phyloP scores from a whole-genome alignment of 2,888 invertebrate species.

The Nasonovia ribisnigri region DNA sequence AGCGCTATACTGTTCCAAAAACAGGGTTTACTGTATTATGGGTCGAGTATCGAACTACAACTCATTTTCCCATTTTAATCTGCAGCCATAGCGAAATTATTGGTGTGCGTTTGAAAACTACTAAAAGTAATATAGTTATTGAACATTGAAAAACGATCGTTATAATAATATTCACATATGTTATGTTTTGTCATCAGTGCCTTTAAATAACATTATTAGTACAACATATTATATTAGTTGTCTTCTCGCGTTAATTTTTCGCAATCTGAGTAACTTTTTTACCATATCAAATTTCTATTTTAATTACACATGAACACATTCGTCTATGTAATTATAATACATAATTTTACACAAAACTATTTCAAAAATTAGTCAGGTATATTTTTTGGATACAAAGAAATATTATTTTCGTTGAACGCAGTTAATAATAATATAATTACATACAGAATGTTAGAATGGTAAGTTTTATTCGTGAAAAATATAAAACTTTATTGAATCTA shows the following conservation, averaged over 20 bases:
- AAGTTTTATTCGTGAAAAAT: neutral
- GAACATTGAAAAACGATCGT: neutral
- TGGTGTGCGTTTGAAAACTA: too few species aligned
- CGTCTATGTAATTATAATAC: neutral
- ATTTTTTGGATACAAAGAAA: neutral
- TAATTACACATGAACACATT: neutral
- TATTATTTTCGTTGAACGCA: neutral
- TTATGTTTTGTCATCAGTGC: neutral
- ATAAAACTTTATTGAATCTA: neutral
- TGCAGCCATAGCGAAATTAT: too few species aligned
- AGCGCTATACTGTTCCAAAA: too few species aligned
- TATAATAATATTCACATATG: neutral
- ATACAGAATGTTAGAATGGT: neutral
- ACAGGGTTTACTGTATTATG: too few species aligned
- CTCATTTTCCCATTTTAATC: too few species aligned
- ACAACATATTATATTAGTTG: neutral
- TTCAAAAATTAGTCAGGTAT: neutral
- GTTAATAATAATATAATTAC: neutral
- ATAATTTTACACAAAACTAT: neutral
- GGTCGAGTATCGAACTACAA: too few species aligned
- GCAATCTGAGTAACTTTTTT: neutral
- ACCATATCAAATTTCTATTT: neutral
- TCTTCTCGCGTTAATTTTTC: neutral
- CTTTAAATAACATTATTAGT: neutral
- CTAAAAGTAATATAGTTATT: neutral